phyloP scores from a whole-genome alignment of 2,797 vertebrate genomes.

The Chelidonichthys spinosus region DNA sequence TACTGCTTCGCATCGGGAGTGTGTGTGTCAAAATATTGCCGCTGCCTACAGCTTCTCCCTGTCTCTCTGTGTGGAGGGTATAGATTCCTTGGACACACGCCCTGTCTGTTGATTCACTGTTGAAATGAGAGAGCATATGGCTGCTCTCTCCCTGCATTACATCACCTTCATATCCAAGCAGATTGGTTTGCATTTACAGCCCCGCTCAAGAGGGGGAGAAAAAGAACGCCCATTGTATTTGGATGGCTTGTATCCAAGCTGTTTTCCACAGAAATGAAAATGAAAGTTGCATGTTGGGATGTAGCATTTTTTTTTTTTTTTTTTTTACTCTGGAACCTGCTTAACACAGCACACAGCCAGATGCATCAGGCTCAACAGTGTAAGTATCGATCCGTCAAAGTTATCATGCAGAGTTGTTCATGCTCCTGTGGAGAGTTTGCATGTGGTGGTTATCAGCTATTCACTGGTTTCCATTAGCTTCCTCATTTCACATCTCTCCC shows the following conservation, averaged over 20 bases:
- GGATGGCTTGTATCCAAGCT: constrained; percentile 20
- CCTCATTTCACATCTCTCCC: constrained; percentile 34
- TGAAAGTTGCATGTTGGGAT: constrained; percentile 22
- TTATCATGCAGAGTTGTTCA: constrained; percentile 54
- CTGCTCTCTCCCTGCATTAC: constrained; percentile 77
- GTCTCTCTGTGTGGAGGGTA: constrained; percentile 45
- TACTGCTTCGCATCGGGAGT: constrained; percentile 34
- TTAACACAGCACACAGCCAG: constrained; percentile 55
- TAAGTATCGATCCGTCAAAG: constrained; percentile 71
- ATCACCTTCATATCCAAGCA: constrained; percentile 73
- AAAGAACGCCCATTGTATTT: background rate
- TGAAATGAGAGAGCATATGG: constrained; percentile 81
- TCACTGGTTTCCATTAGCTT: constrained; percentile 60
- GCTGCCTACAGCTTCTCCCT: constrained; percentile 31
- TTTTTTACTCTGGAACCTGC: constrained; percentile 31
- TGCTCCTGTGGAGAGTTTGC: constrained; percentile 47
- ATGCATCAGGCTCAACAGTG: constrained; percentile 58
- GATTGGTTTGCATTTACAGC: constrained; percentile 54
- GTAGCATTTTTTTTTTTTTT: background rate
- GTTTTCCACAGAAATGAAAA: constrained; percentile 8
- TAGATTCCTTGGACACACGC: constrained; percentile 67
- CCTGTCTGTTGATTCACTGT: constrained; percentile 78
- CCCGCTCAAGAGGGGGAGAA: background rate
- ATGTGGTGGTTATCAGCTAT: constrained; percentile 58
- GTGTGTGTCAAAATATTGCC: constrained; percentile 62